Evolutionary conservation across 2,797 vertebrate species (phyloP), one percentile per base, ranked within the genome.

Genomic region (Anabas testudineus): DNA sequence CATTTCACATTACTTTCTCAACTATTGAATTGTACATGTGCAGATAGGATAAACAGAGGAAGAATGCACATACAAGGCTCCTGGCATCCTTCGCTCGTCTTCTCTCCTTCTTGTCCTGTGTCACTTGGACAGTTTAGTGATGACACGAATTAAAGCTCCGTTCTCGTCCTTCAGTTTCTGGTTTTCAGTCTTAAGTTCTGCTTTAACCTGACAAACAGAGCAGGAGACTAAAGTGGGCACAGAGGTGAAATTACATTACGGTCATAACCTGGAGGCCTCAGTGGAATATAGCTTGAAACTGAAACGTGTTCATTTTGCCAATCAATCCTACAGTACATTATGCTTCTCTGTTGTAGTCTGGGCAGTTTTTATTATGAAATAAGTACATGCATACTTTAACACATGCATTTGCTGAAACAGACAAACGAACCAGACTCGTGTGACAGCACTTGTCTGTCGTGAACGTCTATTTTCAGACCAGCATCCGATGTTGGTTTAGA

Each of bases 131-230:
- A 97, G 94, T 89, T 98, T 98, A 80, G 95, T 97, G 94, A 98
- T 98, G 89, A 98, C 96, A 70, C 97, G 92, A 88, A 98, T 97
- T 87, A 98, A 92, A 68, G 97, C 97, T 73, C 96, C 96, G 0
- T 98, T 98, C 87, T 98, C 97, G 21, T 98, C 97, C 85, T 97
- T 98, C 88, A 98, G 95, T 84, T 96, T 94, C 90, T 97, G 96
- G 92, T 98, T 98, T 91, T 98, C 97, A 0, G 90, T 95, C 83
- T 96, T 96, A 59, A 98, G 92, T 41, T 98, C 96, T 41, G 94
- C 94, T 88, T 97, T 95, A 78, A 94, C 92, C 97, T 98, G 91
- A 3, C 43, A 18, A 70, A n/a, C 22, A 82, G 2, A 72, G 14
- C 12, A 54, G 0, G 2, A 53, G 16, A 64, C 36, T 10, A 2